Evolutionary conservation across 2,888 invertebrate species (phyloP).

Genomic region (Hyalella azteca): DNA sequence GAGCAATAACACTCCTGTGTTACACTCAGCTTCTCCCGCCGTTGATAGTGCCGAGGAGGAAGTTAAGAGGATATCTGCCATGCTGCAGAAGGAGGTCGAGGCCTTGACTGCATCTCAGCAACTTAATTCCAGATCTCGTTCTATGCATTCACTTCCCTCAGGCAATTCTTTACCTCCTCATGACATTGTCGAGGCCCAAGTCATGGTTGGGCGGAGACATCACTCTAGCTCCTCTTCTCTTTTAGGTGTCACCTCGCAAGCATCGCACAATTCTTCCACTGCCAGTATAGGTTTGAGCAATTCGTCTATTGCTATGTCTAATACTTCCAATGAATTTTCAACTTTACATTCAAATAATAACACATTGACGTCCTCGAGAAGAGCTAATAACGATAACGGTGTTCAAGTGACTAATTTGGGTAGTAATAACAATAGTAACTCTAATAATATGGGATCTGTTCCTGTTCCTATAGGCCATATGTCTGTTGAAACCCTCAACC

Average conservation of each 20-base stretch:
- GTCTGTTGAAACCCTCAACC: slow-evolving; percentile 57
- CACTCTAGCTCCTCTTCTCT: slow-evolving; percentile 4
- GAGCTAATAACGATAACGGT: too few relatives aligned
- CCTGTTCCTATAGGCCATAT: slow-evolving; percentile 57
- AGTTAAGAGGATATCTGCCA: slow-evolving; percentile 57
- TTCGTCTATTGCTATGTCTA: not conserved
- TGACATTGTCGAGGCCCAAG: slow-evolving; percentile 56
- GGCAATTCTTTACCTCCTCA: slow-evolving; percentile 45
- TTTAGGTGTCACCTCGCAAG: not conserved
- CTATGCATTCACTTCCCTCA: not conserved
- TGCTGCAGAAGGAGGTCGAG: slow-evolving; percentile 57
- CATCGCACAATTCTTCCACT: not conserved
- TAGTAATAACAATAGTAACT: slow-evolving; percentile 31
- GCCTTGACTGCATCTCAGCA: slow-evolving; percentile 49
- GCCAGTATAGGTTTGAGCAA: not conserved
- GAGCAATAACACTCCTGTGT: not conserved
- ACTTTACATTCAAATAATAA: not conserved
- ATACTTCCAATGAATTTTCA: slow-evolving; percentile 11
- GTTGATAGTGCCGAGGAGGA: slow-evolving; percentile 54
- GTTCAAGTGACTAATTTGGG: too few relatives aligned
- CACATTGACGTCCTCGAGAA: not conserved
- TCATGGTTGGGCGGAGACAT: slow-evolving; percentile 46
- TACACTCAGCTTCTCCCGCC: slow-evolving; percentile 1
- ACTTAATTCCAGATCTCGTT: slow-evolving; percentile 23
- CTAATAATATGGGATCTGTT: slow-evolving; percentile 47